Evolutionary conservation across 2,113 vertebrate genomes (phyloP).

Genomic region (Danio rerio): GRCz12tu NC_133188.1:40181501-40182000

Average conservation of each 20-base stretch:
- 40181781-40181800: constrained; percentile 95
- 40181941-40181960: neutral
- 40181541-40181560: too few species aligned
- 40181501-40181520: too few species aligned
- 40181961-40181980: neutral
- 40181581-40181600: too few species aligned
- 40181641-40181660: too few species aligned
- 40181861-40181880: constrained; percentile 98
- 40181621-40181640: too few species aligned
- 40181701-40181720: neutral
- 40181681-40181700: too few species aligned
- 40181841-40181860: constrained; percentile 98
- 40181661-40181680: too few species aligned
- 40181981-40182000: constrained; percentile 85
- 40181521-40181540: too few species aligned
- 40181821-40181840: constrained; percentile 94
- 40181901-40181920: constrained; percentile 89
- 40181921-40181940: neutral
- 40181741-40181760: constrained; percentile 98
- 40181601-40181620: too few species aligned
- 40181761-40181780: constrained; percentile 98
- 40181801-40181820: constrained; percentile 85
- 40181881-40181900: constrained; percentile 92
- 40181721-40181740: constrained; percentile 84
- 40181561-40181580: too few species aligned